A percentile compares a stretch with the other conserved stretches of the same genome.
Conservation (phyloP, 2,888 invertebrate species). For the Phymatocera aterrima region DNA sequence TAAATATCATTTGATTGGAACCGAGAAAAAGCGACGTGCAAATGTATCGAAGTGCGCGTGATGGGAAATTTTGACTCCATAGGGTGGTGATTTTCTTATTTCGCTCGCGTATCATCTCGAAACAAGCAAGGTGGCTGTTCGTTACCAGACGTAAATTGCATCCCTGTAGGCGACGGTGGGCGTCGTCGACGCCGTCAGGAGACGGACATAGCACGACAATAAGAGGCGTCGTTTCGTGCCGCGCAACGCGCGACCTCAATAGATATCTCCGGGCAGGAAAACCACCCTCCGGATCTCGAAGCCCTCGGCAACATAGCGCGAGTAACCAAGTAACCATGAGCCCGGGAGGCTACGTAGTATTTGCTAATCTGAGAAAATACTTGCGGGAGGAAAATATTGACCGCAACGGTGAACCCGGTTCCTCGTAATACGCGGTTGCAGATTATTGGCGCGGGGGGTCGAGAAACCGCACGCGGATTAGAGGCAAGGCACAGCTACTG, state of each 20-base stretch:
- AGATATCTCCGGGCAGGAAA: slow-evolving; percentile 6
- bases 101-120: neutral
- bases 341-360: slow-evolving; percentile 23
- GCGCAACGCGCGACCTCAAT: slow-evolving; percentile 24
- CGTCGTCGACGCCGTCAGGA: slow-evolving; percentile 12
- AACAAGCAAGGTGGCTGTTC: slow-evolving; percentile 2
- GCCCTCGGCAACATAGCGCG: slow-evolving; percentile 13
- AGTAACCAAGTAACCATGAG: neutral
- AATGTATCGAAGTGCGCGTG: slow-evolving; percentile 67
- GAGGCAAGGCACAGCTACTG: too few species aligned
- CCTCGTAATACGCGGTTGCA: neutral
- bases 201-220: slow-evolving; percentile 3
- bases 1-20: too few species aligned
- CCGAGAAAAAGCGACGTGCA: too few species aligned
- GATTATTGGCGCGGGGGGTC: slow-evolving; percentile 12
- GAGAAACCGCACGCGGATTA: slow-evolving; percentile 26
- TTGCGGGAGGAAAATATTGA: slow-evolving; percentile 26
- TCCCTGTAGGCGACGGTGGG: slow-evolving; percentile 11
- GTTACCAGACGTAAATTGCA: slow-evolving; percentile 15
- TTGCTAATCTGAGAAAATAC: slow-evolving; percentile 19
- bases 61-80: slow-evolving; percentile 60
- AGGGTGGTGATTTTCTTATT: neutral
- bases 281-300: neutral
- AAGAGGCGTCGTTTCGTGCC: slow-evolving; percentile 23
- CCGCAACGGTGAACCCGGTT: neutral